Base-by-base conservation (phyloP, 1,140 invertebrate genomes). In the Neodiprion virginianus region DNA sequence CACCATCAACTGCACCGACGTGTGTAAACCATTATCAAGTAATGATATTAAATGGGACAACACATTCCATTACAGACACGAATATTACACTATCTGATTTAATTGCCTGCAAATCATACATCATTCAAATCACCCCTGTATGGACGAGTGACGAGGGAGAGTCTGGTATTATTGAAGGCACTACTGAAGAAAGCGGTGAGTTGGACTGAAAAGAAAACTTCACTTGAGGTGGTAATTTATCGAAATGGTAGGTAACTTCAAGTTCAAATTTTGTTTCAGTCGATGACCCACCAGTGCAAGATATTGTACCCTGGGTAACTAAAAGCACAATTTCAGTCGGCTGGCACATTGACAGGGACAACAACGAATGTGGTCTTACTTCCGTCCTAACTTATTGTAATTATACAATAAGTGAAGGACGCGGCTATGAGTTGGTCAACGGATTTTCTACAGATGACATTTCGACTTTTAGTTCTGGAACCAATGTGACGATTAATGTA, bases 21-120 rank as follows among this genome's bases (percentile, higher is more conserved):
- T 86, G 85, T 67, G 71, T 84, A 8, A 75, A 79, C 61, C 40
- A 77, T 49, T 86, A 86, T 74, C 73, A 69, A 67, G 50, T 86
- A n/a, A 80, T 47, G 40, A 47, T 79, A 12, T 71, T 14, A 65
- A 48, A 75, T 8, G 40, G 67, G 28, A 67, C 53, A 9, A 48
- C 4, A 4, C 69, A 75, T 53, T 47, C 8, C 49, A 79, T 75
- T 8, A 69, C 28, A 48, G 67, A 73, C 21, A 83, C 76, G 17
- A 76, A 65, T 23, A 71, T 78, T 28, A 72, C 48, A 17, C 74
- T 86, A 61, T 8, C 11, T 21, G 8, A 71, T 67, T 76, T 86
- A 12, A 9, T 75, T 40, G 75, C 84, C 11, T 86, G 85, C 40
- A 71, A 61, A 14, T 61, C 12, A 28, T 86, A 86, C 73, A 5